Base-by-base conservation (phyloP, 2,888 invertebrate species). In the Slavum lentiscoides region DNA sequence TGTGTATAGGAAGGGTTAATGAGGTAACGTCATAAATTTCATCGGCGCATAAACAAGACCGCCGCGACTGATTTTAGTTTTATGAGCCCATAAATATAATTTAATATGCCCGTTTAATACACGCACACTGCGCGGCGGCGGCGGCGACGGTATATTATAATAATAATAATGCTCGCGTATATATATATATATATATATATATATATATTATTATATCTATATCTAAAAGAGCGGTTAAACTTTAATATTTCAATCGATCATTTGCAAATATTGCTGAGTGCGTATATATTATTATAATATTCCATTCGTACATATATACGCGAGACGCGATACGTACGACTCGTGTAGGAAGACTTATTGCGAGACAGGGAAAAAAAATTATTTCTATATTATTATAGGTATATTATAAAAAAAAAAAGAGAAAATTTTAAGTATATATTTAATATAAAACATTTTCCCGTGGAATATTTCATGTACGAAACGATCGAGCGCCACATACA, bases 81-180 rank as follows among this genome's bases (percentile, higher is more conserved):
- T 80, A 80, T 55, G 80, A 80, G 80, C 72, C 80, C 72, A 80
- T 80, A 80, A 80, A 80, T 70, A 72, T 72, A 55, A 72, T 80
- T 80, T 80, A 80, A 66, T 80, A 72, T 58, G 80, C 80, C 23
- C 80, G 80, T 80, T 80, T 72, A 72, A 72, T 80, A 66, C 80
- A 80, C 80, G 80, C 72, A 30, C 30, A 72, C 58, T 21, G 49
- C n/a, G 59, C 58, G 19, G 55, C 15, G 43, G 59, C 58, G 19
- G 55, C 15, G 43, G 43, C 43, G 9, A 43, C 9, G 21, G 23
- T 66, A 75, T 59, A 55, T 2, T 9, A 43, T 43, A 43, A 43
- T 43, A 43, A 67, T 39, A 67, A 74, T 64, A 66, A 39, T 23
- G 23, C 30, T 17, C 70, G 21, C 49, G 49, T 3, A 13, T 13